phyloP scores from a whole-genome alignment of 2,113 vertebrate genomes.

The Callopanchax toddi region DNA sequence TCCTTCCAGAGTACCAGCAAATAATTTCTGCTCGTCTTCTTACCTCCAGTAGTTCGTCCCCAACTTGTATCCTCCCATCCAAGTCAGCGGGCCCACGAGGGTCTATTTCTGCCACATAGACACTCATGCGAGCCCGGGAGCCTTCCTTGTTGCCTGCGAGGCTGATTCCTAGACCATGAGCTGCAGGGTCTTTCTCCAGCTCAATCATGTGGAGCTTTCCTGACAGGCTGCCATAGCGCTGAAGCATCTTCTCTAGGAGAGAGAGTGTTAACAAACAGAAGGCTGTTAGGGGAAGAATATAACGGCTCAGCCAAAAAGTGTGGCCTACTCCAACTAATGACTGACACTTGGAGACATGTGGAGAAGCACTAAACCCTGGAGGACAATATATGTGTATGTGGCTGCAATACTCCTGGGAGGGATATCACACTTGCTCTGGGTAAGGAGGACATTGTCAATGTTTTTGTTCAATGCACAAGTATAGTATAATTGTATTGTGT shows the following conservation, averaged over 20 bases:
- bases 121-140: conserved; percentile 88
- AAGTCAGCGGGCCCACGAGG: conserved; percentile 89
- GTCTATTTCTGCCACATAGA: conserved; percentile 89
- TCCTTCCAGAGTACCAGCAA: no score
- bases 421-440: conserved; percentile 37
- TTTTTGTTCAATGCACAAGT: conserved; percentile 23
- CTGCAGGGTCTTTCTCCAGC: conserved; percentile 86
- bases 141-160: conserved; percentile 89
- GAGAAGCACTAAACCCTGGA: conserved; percentile 37
- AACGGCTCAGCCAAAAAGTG: conserved; percentile 27
- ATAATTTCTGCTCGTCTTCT: conserved; percentile 22
- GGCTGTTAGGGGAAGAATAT: conserved; percentile 38
- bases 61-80: conserved; percentile 88
- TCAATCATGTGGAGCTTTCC: conserved; percentile 92
- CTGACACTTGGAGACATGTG: conserved; percentile 52
- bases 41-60: conserved; percentile 95
- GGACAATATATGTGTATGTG: conserved; percentile 41
- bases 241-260: conserved; percentile 83
- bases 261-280: conserved; percentile 39
- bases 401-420: conserved; percentile 37
- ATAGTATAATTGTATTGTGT: conserved; percentile 14
- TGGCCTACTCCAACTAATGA: conserved; percentile 40
- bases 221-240: conserved; percentile 88
- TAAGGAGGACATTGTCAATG: conserved; percentile 23
- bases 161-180: conserved; percentile 87